Base-by-base conservation (phyloP, 2,888 invertebrate genomes). In the Epirrhoe alternata region DNA sequence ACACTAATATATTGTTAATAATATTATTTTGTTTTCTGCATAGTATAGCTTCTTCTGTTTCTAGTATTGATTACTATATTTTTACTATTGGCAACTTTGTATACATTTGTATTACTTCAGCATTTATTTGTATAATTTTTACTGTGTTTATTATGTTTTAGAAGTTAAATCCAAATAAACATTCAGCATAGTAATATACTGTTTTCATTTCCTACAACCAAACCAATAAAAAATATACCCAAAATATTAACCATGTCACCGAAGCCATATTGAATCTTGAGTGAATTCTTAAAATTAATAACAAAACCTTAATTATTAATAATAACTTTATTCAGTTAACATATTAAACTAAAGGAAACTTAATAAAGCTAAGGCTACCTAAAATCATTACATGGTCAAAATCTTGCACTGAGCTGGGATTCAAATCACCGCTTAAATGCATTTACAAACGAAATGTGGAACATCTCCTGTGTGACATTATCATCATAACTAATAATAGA, bases 1-100 rank as follows among this genome's bases (percentile, higher is more conserved):
- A 86, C 82, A 89, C 88, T 92, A 92, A 90, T 91, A 90, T 92
- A 92, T 92, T 91, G 92, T 92, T 93, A 91, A 86, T 92, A 89
- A 91, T 92, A 83, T 92, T 90, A 90, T 84, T 84, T 85, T 88
- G 85, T 84, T 89, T 89, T 87, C 84, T 84, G 79, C 74, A 80
- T 80, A 83, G n/a, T 83, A 81, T 78, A 75, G 79, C 85, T 82
- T 80, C 78, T 86, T 82, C 81, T 75, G 74, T 84, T 84, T 86
- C 69, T 77, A 82, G 85, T 80, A 80, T 78, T 65, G 54, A 83
- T 82, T 83, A 81, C 83, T 24, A 24, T 24, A 24, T 82, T 85
- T 87, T 83, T 80, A 84, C 83, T 83, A 86, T 88, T 87, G 88
- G 88, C 87, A 85, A 82, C 81, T 74, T 83, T 86, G 81, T 77